Evolutionary conservation across 2,888 invertebrate species (phyloP), one percentile per base, ranked within the genome.

Genomic region (Idaea dimidiata): DNA sequence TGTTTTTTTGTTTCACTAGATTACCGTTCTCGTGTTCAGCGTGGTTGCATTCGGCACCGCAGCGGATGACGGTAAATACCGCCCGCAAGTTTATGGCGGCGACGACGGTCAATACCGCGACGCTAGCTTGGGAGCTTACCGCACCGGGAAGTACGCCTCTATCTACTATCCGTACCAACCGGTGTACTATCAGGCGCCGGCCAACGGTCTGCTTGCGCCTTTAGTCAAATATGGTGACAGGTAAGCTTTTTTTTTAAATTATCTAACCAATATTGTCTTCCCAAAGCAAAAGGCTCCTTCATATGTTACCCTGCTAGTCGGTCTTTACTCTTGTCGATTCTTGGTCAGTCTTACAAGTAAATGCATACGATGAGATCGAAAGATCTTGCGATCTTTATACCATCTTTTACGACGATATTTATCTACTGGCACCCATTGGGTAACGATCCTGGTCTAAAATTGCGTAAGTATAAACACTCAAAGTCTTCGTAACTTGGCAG

Each of bases 41-140:
- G 73, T 76, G 60, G 64, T 86, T 65, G 72, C 74, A 70, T 74
- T 79, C 66, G 79, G 80, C 60, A 61, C 59, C 18, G 87, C 89
- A 74, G 80, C 83, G 58, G 83, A 91, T 43, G 87, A 91, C 64
- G 94, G 94, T 0, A 84, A 87, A 59, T 94, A 94, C 75, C 88
- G 82, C 5, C 89, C 93, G 57, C 82, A 81, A 53, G 57, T 73
- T 17, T 82, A 88, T 60, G 82, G 81, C 6, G 77, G 79, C 0
- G 79, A 86, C 58, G 85, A 87, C 57, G 89, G 89, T 1, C 75
- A 76, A 61, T 90, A 91, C 71, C 76, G 71, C 7, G 78, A 77
- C 10, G 72, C 31, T 17, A 68, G 70, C 55, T 75, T 77, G 59
- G 72, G 72, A 6, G 72, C 76, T 57, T 81, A 80, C 69, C 73